Conservation (phyloP, 2,888 invertebrate genomes). For the Deroplatys truncata region DNA sequence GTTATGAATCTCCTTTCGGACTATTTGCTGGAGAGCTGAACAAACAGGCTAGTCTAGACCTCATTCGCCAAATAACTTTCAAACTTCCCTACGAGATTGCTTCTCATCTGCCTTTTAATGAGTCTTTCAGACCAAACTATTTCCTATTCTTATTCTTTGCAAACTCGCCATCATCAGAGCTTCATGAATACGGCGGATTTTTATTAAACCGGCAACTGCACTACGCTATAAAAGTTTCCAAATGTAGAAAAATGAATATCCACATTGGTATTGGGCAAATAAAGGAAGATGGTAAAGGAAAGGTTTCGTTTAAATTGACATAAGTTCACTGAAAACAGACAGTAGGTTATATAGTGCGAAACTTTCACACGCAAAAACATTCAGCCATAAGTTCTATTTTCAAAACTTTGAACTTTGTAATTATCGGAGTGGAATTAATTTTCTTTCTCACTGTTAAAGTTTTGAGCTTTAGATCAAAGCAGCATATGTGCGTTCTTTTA, state of each 20-base stretch:
- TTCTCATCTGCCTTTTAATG: background rate
- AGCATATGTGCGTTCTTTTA: no score
- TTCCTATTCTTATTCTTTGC: background rate
- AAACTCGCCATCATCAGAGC: background rate
- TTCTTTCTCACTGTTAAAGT: no score
- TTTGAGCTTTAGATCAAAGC: no score
- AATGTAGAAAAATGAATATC: background rate
- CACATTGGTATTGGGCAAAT: background rate
- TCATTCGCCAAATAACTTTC: background rate
- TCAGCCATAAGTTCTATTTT: no score
- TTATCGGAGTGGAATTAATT: no score
- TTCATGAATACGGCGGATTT: background rate
- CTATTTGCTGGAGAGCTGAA: background rate
- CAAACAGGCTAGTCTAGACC: background rate
- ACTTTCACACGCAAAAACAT: no score
- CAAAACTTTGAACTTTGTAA: no score
- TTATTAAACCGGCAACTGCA: background rate
- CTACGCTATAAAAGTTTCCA: background rate
- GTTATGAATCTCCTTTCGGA: background rate
- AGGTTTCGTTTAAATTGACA: no score
- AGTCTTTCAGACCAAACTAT: background rate
- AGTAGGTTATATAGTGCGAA: no score
- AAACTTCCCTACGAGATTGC: background rate
- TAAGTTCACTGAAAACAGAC: no score
- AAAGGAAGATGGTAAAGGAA: background rate